A percentile compares a stretch with the other conserved stretches of the same genome.
phyloP scores from a whole-genome alignment of 2,797 vertebrate species.

The Spea hammondii region DNA sequence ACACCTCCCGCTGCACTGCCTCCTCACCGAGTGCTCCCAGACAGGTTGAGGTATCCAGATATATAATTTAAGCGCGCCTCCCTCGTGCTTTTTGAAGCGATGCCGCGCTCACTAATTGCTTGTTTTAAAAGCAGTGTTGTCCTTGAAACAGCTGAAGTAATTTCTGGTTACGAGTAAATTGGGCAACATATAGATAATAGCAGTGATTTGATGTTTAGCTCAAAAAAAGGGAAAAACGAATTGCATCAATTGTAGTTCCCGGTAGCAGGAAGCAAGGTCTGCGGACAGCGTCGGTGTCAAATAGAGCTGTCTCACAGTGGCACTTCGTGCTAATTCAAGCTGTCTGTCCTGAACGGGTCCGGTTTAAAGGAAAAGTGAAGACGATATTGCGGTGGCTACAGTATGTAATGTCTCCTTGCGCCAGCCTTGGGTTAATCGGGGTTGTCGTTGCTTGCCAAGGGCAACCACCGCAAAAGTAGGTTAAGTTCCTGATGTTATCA shows the following conservation, averaged over 20 bases:
- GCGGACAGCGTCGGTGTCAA: not conserved
- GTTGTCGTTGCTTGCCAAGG: too few relatives aligned
- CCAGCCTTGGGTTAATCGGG: too few relatives aligned
- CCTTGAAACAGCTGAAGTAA: slow-evolving; percentile 35
- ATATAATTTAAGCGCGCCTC: slow-evolving; percentile 8
- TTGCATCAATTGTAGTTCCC: slow-evolving; percentile 14
- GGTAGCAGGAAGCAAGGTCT: slow-evolving; percentile 5
- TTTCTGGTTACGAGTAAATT: slow-evolving; percentile 25
- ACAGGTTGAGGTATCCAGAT: not conserved
- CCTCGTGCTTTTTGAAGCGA: slow-evolving; percentile 5
- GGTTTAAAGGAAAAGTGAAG: too few relatives aligned
- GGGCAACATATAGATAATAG: slow-evolving; percentile 34
- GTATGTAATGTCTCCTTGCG: too few relatives aligned
- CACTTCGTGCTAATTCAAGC: slow-evolving; percentile 12
- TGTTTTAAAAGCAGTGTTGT: slow-evolving; percentile 34
- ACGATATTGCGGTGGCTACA: too few relatives aligned
- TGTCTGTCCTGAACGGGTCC: too few relatives aligned
- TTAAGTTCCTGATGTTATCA: too few relatives aligned
- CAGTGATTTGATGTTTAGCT: slow-evolving; percentile 40
- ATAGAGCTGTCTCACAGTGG: not conserved
- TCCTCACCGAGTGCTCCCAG: not conserved
- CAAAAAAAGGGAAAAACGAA: not conserved
- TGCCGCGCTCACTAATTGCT: slow-evolving; percentile 26
- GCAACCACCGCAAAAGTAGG: too few relatives aligned
- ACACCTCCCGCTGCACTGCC: slow-evolving; percentile 2